phyloP scores from a whole-genome alignment of 2,113 vertebrate species.

The Calyptomena viridis region DNA sequence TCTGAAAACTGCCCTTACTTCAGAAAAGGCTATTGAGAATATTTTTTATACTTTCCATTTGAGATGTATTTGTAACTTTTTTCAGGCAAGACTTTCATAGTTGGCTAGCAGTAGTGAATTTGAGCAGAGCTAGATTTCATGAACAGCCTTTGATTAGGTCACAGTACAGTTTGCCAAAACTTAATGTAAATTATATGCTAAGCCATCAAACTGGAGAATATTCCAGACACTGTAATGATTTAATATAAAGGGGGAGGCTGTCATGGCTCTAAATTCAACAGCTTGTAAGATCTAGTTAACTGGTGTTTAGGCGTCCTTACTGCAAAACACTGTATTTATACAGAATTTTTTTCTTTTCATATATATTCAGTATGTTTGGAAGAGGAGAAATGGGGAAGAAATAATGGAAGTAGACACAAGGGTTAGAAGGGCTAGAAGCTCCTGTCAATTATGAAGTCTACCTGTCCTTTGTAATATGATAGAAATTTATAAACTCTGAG shows the following conservation, averaged over 20 bases:
- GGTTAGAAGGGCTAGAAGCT: neutral
- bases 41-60: neutral
- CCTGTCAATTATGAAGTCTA: conserved; percentile 6
- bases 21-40: neutral
- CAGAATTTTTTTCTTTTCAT: neutral
- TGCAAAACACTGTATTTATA: neutral
- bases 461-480: conserved; percentile 8
- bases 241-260: neutral
- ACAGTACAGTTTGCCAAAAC: neutral
- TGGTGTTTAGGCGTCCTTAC: neutral
- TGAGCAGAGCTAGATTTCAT: neutral
- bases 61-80: neutral
- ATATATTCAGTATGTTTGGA: neutral
- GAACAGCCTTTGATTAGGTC: neutral
- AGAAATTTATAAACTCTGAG: neutral
- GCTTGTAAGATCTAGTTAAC: neutral
- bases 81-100: neutral
- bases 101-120: neutral
- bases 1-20: neutral
- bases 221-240: neutral
- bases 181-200: neutral
- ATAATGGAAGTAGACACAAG: conserved; percentile 24
- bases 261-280: neutral
- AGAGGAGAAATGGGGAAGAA: neutral
- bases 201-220: neutral